Conservation (phyloP, 2,797 vertebrate species). For the Sebastes oblongus region DNA sequence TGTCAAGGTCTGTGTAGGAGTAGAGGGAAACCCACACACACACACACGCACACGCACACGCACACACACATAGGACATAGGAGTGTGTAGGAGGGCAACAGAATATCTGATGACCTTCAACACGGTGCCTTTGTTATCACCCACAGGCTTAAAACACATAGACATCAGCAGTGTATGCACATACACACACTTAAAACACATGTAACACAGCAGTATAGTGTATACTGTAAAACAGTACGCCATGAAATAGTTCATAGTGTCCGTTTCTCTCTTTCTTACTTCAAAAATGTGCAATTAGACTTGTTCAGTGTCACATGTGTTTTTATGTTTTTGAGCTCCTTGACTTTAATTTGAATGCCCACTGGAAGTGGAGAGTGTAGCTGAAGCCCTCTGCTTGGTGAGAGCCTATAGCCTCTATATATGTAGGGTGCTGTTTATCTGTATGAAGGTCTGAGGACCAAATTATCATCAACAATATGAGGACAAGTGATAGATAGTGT, state of each 20-base stretch:
- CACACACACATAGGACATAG: neutral
- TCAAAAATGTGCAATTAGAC: neutral
- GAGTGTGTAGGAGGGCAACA: constrained; percentile 47
- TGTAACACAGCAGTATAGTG: neutral
- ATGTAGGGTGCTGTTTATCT: neutral
- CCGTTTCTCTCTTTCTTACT: neutral
- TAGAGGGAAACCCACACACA: neutral
- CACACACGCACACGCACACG: neutral
- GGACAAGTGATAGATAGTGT: neutral
- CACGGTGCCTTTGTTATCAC: constrained; percentile 22
- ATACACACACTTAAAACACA: neutral
- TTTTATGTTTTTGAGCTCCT: neutral
- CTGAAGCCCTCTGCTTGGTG: neutral
- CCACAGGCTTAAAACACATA: constrained; percentile 21
- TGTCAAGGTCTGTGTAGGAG: constrained; percentile 4
- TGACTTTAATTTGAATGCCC: neutral
- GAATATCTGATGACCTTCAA: constrained; percentile 56
- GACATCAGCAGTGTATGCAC: neutral
- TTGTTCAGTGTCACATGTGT: neutral
- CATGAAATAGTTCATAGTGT: neutral
- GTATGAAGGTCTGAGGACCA: neutral
- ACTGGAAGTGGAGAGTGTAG: neutral
- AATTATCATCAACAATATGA: too few species aligned
- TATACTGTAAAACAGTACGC: neutral
- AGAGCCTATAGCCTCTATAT: neutral